Evolutionary conservation across 2,888 invertebrate genomes (phyloP).

Genomic region (Lacanobia oleracea): DNA sequence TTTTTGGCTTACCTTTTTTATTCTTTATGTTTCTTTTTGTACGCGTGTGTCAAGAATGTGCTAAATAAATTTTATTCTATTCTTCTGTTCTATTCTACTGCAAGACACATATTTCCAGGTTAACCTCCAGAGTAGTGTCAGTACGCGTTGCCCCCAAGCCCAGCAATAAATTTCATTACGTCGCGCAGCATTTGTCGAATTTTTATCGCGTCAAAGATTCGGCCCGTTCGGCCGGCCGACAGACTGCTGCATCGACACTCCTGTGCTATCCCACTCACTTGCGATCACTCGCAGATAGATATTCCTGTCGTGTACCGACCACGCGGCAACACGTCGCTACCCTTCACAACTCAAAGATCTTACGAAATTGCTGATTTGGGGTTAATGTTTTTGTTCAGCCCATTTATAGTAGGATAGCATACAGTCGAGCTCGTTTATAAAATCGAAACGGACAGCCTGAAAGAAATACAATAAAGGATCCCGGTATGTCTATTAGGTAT

Average conservation of each 20-base stretch:
- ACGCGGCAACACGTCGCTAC: conserved; percentile 51
- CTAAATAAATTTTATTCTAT: too few species aligned
- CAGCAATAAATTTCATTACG: conserved; percentile 56
- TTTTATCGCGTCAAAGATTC: conserved; percentile 48
- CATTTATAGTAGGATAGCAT: background rate
- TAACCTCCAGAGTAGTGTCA: conserved; percentile 16
- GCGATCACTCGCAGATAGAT: conserved; percentile 37
- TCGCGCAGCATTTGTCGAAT: conserved; percentile 38
- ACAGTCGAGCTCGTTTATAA: conserved; percentile 14
- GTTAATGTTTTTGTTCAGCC: conserved; percentile 19
- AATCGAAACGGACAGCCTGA: background rate
- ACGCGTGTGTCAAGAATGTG: too few species aligned
- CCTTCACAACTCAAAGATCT: conserved; percentile 40
- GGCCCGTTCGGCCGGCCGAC: conserved; percentile 9
- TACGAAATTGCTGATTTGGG: conserved; percentile 47
- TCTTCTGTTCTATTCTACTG: too few species aligned
- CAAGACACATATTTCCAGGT: too few species aligned
- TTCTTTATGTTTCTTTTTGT: too few species aligned
- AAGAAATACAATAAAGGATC: conserved; percentile 2
- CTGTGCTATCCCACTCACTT: conserved; percentile 29
- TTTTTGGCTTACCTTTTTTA: too few species aligned
- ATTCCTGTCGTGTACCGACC: conserved; percentile 52
- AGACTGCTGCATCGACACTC: conserved; percentile 38
- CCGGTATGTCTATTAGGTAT: too few species aligned
- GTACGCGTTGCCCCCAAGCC: conserved; percentile 27